Conservation (phyloP, 2,888 invertebrate species). For the Drosophila recens region DNA sequence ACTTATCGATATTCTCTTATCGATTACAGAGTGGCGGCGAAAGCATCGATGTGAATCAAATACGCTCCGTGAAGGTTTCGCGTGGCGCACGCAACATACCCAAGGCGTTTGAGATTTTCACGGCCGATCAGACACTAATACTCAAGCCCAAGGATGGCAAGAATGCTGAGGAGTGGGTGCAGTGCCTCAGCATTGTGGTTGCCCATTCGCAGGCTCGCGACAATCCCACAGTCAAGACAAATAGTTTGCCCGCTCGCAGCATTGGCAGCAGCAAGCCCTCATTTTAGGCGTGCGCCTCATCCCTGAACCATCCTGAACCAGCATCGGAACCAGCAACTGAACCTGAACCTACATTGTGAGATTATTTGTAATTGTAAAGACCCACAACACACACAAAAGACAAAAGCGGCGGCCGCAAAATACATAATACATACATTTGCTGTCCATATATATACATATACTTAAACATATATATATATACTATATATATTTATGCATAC, state of each 20-base stretch:
- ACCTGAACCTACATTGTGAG: conserved; percentile 71
- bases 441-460: conserved; percentile 47
- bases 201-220: conserved; percentile 88
- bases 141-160: conserved; percentile 97
- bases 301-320: conserved; percentile 2
- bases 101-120: conserved; percentile 98
- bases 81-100: conserved; percentile 96
- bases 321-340: conserved; percentile 3
- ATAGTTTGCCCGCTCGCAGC: conserved; percentile 85
- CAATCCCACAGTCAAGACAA: conserved; percentile 85
- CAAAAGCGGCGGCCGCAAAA: conserved; percentile 51
- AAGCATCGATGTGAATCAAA: conserved; percentile 96
- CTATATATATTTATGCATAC: conserved; percentile 33
- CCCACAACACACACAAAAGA: conserved; percentile 55
- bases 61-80: conserved; percentile 97
- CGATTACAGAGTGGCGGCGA: conserved; percentile 90
- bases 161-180: conserved; percentile 98
- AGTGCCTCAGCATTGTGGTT: conserved; percentile 96
- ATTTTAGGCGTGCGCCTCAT: conserved; percentile 66
- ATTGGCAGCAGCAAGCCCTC: conserved; percentile 84
- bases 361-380: conserved; percentile 79
- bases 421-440: conserved; percentile 29
- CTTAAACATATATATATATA: conserved; percentile 25
- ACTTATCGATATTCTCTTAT: neutral
- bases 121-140: conserved; percentile 95